Evolutionary conservation across 1,140 invertebrate genomes (phyloP).

Genomic region (Drosophila arawakana): DNA sequence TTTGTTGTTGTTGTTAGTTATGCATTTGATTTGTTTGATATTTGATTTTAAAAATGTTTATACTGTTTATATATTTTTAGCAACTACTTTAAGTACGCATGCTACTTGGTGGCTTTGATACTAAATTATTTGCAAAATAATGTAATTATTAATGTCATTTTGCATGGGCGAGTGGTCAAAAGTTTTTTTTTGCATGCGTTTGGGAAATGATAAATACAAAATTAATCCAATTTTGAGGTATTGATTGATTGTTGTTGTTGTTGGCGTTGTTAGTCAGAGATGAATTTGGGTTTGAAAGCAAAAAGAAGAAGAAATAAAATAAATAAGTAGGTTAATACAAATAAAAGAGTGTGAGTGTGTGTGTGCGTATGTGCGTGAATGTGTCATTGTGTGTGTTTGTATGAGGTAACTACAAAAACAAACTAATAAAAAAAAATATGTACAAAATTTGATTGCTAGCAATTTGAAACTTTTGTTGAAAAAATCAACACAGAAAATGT

Average conservation of each 20-base stretch:
- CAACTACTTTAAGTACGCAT: conserved; percentile 50
- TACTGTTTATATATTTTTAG: conserved; percentile 19
- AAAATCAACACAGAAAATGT: conserved; percentile 33
- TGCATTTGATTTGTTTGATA: conserved; percentile 22
- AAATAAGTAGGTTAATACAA: conserved; percentile 46
- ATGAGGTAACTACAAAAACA: background rate
- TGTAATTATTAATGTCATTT: conserved; percentile 19
- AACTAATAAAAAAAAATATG: conserved; percentile 8
- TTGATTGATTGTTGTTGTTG: conserved; percentile 21
- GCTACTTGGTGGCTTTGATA: conserved; percentile 73
- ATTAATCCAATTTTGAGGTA: conserved; percentile 36
- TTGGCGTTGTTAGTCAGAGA: conserved; percentile 42
- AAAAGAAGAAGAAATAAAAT: conserved; percentile 36
- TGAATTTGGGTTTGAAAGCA: conserved; percentile 18
- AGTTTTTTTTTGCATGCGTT: conserved; percentile 15
- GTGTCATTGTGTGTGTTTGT: background rate
- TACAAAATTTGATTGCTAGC: conserved; percentile 21
- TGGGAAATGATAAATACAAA: conserved; percentile 15
- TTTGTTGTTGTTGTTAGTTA: conserved; percentile 9
- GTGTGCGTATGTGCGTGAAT: conserved; percentile 20
- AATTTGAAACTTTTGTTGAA: conserved; percentile 22
- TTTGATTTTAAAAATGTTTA: background rate
- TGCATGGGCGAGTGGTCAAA: background rate
- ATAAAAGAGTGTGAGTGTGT: conserved; percentile 19
- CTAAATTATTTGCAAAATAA: conserved; percentile 23